phyloP scores from a whole-genome alignment of 2,113 vertebrate species.

The Anoura caudifer region DNA sequence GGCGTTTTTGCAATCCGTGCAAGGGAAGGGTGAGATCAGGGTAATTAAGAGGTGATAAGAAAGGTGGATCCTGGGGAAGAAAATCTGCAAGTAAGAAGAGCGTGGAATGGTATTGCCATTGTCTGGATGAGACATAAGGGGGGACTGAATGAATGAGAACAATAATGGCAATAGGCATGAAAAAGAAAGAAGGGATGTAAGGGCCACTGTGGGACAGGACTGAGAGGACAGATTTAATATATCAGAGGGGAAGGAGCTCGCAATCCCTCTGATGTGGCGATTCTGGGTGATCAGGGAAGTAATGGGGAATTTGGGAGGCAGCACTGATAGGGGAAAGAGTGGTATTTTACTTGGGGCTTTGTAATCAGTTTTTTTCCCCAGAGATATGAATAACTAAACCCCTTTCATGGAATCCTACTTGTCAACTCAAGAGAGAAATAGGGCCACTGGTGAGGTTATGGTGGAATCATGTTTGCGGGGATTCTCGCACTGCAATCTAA shows the following conservation, averaged over 20 bases:
- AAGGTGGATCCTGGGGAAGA: neutral
- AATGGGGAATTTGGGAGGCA: neutral
- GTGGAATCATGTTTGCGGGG: neutral
- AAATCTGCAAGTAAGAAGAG: neutral
- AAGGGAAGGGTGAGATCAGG: neutral
- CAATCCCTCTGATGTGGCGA: neutral
- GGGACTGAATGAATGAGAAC: neutral
- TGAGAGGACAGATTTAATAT: neutral
- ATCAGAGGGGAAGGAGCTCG: neutral
- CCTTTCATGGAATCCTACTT: neutral
- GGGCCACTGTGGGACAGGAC: neutral
- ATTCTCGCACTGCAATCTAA: neutral
- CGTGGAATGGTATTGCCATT: neutral
- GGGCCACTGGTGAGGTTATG: neutral
- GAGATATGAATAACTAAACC: neutral
- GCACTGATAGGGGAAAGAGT: neutral
- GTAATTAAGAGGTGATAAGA: neutral
- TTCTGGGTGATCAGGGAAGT: neutral
- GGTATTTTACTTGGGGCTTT: neutral
- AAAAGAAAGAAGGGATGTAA: neutral
- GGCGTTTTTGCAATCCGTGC: neutral
- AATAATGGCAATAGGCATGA: neutral
- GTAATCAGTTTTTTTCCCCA: neutral
- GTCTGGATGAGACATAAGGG: neutral
- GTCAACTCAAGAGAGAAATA: neutral